Conservation (phyloP, 2,888 invertebrate genomes). For the Aradus depressus region DNA sequence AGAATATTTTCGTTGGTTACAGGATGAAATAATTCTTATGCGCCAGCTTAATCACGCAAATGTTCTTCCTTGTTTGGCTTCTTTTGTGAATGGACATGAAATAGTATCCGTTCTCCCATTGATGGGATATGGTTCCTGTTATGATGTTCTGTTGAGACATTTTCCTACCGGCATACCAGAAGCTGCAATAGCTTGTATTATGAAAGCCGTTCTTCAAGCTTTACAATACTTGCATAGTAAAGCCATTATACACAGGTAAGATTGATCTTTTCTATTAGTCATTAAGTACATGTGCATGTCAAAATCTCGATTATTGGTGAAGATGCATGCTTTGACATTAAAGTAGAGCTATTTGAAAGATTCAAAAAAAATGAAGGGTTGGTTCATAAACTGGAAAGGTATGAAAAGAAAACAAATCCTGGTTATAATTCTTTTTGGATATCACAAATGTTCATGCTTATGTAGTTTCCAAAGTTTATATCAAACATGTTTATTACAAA, state of each 20-base stretch:
- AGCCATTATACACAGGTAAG: slow-evolving; percentile 67
- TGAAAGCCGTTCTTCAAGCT: slow-evolving; percentile 66
- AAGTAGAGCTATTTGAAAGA: no score
- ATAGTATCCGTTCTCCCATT: slow-evolving; percentile 70
- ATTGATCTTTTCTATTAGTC: not conserved
- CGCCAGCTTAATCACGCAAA: slow-evolving; percentile 69
- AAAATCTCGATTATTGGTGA: no score
- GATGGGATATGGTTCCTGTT: slow-evolving; percentile 75
- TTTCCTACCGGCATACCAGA: slow-evolving; percentile 72
- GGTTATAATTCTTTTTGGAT: no score
- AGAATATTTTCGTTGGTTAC: slow-evolving; percentile 5
- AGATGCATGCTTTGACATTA: no score
- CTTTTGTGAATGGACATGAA: slow-evolving; percentile 66
- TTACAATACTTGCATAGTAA: slow-evolving; percentile 75
- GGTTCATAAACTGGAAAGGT: no score
- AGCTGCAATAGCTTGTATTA: slow-evolving; percentile 62
- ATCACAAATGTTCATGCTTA: no score
- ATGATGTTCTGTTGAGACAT: slow-evolving; percentile 61
- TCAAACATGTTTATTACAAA: no score
- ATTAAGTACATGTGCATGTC: no score
- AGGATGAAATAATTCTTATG: slow-evolving; percentile 68
- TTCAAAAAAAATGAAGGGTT: no score
- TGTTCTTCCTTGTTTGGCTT: slow-evolving; percentile 59
- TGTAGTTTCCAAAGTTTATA: no score
- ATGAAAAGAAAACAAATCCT: no score